Base-by-base conservation (phyloP, 1,140 invertebrate species). In the Eupristina koningsbergeri region DNA sequence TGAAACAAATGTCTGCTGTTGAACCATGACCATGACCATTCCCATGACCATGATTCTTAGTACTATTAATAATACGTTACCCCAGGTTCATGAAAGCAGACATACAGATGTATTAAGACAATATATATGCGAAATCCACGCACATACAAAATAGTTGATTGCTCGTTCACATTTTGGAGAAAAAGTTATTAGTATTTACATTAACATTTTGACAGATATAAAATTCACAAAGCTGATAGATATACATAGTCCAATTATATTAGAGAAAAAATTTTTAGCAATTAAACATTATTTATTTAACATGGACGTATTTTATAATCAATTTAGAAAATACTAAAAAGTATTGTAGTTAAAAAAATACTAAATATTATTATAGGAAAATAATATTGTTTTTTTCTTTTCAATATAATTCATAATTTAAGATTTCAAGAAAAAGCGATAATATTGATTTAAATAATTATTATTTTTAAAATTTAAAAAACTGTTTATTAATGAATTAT, bases 41-140 rank as follows among this genome's bases (percentile, higher is more conserved):
- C 13, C 41, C 34, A 9, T n/a, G 61, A 58, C 19, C 2, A 71
- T 36, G 13, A 41, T 31, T 39, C 78, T 80, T 31, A 17, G 19
- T 71, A 80, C 47, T 71, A 64, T 50, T 34, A 61, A 77, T 77
- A 67, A 84, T 85, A 87, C 89, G 75, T 89, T 89, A 89, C 87
- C 88, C 86, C 61, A 69, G 73, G 74, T 53, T 53, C 73, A 53
- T 45, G 77, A 69, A 39, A 36, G 67, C 2, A 22, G 26, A 58
- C 50, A 71, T 22, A 73, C 45, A 29, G 36, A 80, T 45, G n/a
- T 47, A 45, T 29, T n/a, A n/a, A n/a, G 71, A 8, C 36, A 47
- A 39, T 61, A 63, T 9, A 50, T 47, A 80, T 36, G 7, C 34
- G 22, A 67, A 39, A 58, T 58, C 47, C 71, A 75, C 47, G 53